A percentile compares a stretch with the other conserved stretches of the same genome.
These are phyloP conservation scores for Scomberomorus guttatus DNA, from an alignment of 2,797 vertebrate species.

Conservation along the genomic window DNA sequence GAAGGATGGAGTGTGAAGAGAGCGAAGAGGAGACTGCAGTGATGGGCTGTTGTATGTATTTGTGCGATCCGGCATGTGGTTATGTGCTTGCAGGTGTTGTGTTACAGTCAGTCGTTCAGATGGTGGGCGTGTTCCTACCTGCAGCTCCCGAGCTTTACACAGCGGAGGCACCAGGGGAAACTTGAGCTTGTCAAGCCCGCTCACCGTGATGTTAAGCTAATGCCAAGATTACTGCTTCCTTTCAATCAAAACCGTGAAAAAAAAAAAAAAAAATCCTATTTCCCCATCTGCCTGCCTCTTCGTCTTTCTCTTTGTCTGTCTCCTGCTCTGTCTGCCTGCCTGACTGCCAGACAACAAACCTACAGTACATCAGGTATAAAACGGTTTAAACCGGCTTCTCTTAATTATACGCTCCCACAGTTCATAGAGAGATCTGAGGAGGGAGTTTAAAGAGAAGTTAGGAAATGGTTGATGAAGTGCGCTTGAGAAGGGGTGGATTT, in stretches of 20 bases:
- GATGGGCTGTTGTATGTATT: conserved; percentile 37
- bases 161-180: conserved; percentile 51
- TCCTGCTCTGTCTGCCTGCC: conserved; percentile 47
- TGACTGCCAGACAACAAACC: conserved; percentile 57
- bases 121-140: conserved; percentile 68
- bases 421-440: conserved; percentile 35
- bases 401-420: conserved; percentile 49
- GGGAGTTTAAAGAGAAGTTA: conserved; percentile 47
- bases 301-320: conserved; percentile 43
- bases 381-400: conserved; percentile 28
- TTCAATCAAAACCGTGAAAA: conserved; percentile 60
- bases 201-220: conserved; percentile 56
- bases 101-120: conserved; percentile 59
- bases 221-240: conserved; percentile 67
- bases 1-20: conserved; percentile 56
- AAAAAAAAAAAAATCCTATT: conserved; percentile 6
- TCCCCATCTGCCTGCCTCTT: conserved; percentile 31
- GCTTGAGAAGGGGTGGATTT: not conserved
- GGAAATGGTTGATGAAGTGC: conserved; percentile 36
- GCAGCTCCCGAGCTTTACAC: conserved; percentile 49
- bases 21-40: conserved; percentile 23
- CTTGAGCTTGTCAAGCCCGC: conserved; percentile 55
- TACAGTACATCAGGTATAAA: conserved; percentile 29
- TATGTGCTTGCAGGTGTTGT: conserved; percentile 57
- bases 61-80: conserved; percentile 37